phyloP scores from a whole-genome alignment of 2,797 vertebrate species.

The Gobionotothen gibberifrons region DNA sequence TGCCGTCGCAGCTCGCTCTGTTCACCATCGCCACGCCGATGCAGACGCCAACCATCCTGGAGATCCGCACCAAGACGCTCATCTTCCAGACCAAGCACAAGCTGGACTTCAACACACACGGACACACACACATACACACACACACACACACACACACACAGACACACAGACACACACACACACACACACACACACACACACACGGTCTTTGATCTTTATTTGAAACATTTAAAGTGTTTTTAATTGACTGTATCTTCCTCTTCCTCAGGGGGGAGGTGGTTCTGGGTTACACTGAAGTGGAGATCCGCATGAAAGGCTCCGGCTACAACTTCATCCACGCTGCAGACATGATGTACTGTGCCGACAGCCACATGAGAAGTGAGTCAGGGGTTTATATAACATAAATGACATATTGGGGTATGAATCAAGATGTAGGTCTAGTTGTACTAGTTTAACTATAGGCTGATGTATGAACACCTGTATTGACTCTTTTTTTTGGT shows the following conservation, averaged over 20 bases:
- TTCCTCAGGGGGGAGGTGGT: slow-evolving; percentile 62
- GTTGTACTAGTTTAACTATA: neutral
- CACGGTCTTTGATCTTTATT: neutral
- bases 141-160: too few species aligned
- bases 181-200: too few species aligned
- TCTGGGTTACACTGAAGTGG: slow-evolving; percentile 83
- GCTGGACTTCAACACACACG: slow-evolving; percentile 83
- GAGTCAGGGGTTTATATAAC: slow-evolving; percentile 39
- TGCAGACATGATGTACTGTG: slow-evolving; percentile 88
- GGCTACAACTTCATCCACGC: slow-evolving; percentile 87
- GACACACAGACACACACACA: too few species aligned
- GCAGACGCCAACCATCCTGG: slow-evolving; percentile 85
- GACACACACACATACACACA: too few species aligned
- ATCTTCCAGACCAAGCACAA: slow-evolving; percentile 90
- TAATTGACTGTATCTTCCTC: too few species aligned
- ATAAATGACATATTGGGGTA: neutral
- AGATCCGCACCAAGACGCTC: slow-evolving; percentile 85
- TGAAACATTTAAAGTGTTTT: neutral
- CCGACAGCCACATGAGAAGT: slow-evolving; percentile 84
- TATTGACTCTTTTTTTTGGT: slow-evolving; percentile 10
- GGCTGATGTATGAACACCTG: neutral
- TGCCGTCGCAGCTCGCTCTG: slow-evolving; percentile 82
- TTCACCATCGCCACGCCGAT: slow-evolving; percentile 84
- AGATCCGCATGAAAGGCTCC: slow-evolving; percentile 79
- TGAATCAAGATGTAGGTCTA: neutral